Conservation (phyloP, 2,797 vertebrate species). For the Tenualosa thibaudeaui region DNA sequence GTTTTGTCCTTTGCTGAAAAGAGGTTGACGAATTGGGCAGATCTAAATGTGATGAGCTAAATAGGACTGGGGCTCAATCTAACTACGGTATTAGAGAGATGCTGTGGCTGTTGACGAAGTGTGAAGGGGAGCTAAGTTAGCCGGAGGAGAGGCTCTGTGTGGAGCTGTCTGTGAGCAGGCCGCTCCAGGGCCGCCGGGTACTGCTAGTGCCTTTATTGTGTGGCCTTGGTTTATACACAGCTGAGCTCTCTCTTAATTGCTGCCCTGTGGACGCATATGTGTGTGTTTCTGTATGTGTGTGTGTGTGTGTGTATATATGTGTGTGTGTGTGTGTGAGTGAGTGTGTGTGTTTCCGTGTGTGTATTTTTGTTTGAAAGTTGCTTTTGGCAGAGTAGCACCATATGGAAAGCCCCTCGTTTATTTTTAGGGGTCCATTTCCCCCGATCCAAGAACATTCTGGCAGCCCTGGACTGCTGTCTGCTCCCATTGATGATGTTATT, state of each 20-base stretch:
- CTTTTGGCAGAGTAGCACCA: constrained; percentile 34
- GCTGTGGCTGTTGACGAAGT: neutral
- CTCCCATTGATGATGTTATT: constrained; percentile 29
- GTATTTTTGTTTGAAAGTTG: constrained; percentile 26
- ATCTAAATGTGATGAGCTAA: constrained; percentile 3
- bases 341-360: neutral
- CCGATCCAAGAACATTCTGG: constrained; percentile 44
- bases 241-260: constrained; percentile 41
- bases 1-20: constrained; percentile 5
- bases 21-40: neutral
- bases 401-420: constrained; percentile 39
- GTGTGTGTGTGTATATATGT: neutral
- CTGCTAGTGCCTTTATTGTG: neutral
- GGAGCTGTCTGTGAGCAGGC: neutral
- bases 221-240: constrained; percentile 33
- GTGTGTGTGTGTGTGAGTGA: neutral
- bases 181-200: neutral
- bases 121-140: neutral
- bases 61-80: too few species aligned
- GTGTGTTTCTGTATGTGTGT: neutral
- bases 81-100: too few species aligned
- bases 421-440: constrained; percentile 30
- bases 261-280: constrained; percentile 27
- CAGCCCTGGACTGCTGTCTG: constrained; percentile 40
- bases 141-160: neutral